phyloP scores from a whole-genome alignment of 2,888 invertebrate species.

The Epistrophe eligans region DNA sequence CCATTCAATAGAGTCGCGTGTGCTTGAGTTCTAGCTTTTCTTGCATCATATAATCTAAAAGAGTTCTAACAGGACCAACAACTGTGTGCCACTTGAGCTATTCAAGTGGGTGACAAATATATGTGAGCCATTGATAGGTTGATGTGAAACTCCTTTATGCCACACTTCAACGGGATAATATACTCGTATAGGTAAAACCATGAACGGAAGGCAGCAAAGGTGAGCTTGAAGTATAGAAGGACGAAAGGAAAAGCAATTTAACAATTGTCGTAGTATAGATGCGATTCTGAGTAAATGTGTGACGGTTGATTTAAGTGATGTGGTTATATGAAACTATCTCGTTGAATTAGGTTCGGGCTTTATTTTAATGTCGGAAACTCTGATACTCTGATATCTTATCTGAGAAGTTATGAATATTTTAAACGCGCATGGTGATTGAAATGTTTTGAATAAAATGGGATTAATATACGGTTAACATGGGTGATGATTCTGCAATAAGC shows the following conservation, averaged over 20 bases:
- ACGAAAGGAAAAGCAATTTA: slow-evolving; percentile 20
- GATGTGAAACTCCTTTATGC: slow-evolving; percentile 3
- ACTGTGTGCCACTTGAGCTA: slow-evolving; percentile 41
- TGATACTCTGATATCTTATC: not conserved
- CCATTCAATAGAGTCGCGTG: slow-evolving; percentile 54
- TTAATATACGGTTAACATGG: not conserved
- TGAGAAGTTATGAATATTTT: slow-evolving; percentile 4
- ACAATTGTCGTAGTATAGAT: not conserved
- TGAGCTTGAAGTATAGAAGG: not conserved
- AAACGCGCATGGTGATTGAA: not conserved
- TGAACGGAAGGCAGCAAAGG: not conserved
- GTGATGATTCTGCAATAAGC: not conserved
- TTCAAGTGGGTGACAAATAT: slow-evolving; percentile 65
- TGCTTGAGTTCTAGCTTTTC: slow-evolving; percentile 25
- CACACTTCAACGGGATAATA: not conserved
- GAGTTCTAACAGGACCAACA: slow-evolving; percentile 33
- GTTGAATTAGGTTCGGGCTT: not conserved
- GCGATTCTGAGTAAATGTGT: not conserved
- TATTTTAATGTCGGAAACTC: not conserved
- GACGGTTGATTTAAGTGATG: slow-evolving; percentile 7
- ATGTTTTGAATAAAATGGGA: not conserved
- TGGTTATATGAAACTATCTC: not conserved
- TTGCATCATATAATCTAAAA: slow-evolving; percentile 12
- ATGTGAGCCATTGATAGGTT: slow-evolving; percentile 34
- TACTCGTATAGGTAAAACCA: slow-evolving; percentile 3